Evolutionary conservation across 2,797 vertebrate species (phyloP).

Genomic region (Myiotriccus ornatus): DNA sequence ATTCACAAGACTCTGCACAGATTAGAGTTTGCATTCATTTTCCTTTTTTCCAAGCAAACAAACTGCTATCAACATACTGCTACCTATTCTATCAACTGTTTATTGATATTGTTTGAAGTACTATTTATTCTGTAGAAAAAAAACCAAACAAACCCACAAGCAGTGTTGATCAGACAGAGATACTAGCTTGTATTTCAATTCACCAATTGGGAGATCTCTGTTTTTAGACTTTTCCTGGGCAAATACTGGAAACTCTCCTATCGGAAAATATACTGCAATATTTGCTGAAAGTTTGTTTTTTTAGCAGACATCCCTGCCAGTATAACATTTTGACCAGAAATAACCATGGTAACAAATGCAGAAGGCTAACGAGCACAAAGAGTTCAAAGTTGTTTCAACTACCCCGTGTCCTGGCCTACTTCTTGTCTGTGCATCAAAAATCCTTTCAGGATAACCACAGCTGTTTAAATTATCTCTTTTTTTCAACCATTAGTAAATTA

Average conservation of each 20-base stretch:
- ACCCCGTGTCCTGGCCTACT: not conserved
- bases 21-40: not conserved
- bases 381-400: not conserved
- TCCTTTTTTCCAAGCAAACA: not conserved
- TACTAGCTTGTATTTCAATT: not conserved
- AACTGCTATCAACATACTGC: no score
- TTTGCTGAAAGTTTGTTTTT: slow-evolving; percentile 28
- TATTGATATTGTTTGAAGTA: not conserved
- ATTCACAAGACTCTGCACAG: not conserved
- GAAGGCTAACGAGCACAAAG: not conserved
- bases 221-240: not conserved
- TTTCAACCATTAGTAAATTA: not conserved
- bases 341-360: slow-evolving; percentile 18
- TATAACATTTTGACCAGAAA: slow-evolving; percentile 36
- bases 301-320: not conserved
- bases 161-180: not conserved
- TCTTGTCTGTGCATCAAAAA: not conserved
- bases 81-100: not conserved
- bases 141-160: not conserved
- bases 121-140: not conserved
- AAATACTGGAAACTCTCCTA: not conserved
- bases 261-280: not conserved
- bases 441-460: not conserved
- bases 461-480: not conserved
- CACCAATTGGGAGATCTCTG: not conserved